phyloP scores from a whole-genome alignment of 2,113 vertebrate species.

The Microcebus griseorufus region DNA sequence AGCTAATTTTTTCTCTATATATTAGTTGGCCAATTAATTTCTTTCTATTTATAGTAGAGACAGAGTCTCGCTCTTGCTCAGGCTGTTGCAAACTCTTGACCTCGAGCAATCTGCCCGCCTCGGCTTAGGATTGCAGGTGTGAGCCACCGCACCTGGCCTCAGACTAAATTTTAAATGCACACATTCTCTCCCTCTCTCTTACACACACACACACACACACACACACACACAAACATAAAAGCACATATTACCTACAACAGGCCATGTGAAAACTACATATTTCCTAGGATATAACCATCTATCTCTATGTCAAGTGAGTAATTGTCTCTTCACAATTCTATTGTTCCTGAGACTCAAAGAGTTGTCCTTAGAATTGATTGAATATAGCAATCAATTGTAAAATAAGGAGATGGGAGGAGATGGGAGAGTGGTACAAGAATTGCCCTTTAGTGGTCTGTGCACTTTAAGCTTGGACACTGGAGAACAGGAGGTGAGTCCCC shows the following conservation, averaged over 20 bases:
- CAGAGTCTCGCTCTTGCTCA: too few species aligned
- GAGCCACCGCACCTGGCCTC: too few species aligned
- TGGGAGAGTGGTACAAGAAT: neutral
- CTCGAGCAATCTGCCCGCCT: too few species aligned
- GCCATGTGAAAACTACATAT: neutral
- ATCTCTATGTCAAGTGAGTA: neutral
- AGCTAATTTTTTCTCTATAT: too few species aligned
- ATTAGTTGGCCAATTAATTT: too few species aligned
- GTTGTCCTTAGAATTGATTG: neutral
- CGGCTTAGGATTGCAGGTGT: too few species aligned
- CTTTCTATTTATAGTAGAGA: too few species aligned
- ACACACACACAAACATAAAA: neutral
- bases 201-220: neutral
- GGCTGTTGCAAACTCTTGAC: too few species aligned
- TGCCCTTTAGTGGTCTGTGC: neutral
- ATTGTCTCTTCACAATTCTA: neutral
- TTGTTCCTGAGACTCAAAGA: conserved; percentile 7
- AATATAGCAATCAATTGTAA: neutral
- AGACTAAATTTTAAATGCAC: neutral
- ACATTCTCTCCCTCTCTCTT: neutral
- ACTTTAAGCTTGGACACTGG: neutral
- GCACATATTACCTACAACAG: neutral
- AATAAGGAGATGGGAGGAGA: neutral
- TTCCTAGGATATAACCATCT: neutral
- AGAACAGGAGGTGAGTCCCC: neutral